These are phyloP conservation scores for Zoanthus sansibaricus DNA, from an alignment of 92 coral and sea anemone genomes.

Conservation along the genomic window DNA sequence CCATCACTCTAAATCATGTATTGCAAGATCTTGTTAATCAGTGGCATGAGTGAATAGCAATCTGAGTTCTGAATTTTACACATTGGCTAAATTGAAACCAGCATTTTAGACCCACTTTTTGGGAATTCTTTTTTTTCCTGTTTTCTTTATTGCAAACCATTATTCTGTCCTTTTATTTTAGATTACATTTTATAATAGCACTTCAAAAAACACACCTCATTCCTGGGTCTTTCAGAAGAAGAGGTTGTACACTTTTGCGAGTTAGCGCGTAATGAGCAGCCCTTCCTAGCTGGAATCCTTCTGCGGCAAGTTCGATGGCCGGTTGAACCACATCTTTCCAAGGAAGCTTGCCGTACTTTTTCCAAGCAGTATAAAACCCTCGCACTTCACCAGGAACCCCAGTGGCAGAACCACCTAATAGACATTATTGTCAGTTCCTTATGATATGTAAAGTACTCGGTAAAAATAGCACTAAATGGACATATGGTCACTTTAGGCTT, in stretches of 20 bases:
- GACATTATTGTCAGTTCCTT: too few relatives aligned
- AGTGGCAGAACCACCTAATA: conserved; percentile 72
- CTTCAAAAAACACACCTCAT: conserved; percentile 59
- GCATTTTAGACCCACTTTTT: too few relatives aligned
- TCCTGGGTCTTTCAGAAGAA: conserved; percentile 69
- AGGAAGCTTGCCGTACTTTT: conserved; percentile 74
- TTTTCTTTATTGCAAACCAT: background rate
- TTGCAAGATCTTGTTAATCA: too few relatives aligned
- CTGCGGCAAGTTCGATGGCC: conserved; percentile 78
- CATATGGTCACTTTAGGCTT: too few relatives aligned
- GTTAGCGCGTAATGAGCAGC: conserved; percentile 66
- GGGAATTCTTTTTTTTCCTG: background rate
- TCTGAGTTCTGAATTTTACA: too few relatives aligned
- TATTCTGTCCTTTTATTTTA: background rate
- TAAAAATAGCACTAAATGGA: too few relatives aligned
- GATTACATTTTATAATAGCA: background rate
- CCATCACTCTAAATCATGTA: too few relatives aligned
- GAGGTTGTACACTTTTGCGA: conserved; percentile 42
- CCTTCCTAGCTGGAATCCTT: conserved; percentile 73
- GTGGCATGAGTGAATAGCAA: too few relatives aligned
- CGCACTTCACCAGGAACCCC: conserved; percentile 94
- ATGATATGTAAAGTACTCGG: too few relatives aligned
- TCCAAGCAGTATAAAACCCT: conserved; percentile 80
- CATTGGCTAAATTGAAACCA: too few relatives aligned
- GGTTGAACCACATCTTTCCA: conserved; percentile 94